Evolutionary conservation across 2,888 invertebrate genomes (phyloP).

Genomic region (Trachelus tabidus): DNA sequence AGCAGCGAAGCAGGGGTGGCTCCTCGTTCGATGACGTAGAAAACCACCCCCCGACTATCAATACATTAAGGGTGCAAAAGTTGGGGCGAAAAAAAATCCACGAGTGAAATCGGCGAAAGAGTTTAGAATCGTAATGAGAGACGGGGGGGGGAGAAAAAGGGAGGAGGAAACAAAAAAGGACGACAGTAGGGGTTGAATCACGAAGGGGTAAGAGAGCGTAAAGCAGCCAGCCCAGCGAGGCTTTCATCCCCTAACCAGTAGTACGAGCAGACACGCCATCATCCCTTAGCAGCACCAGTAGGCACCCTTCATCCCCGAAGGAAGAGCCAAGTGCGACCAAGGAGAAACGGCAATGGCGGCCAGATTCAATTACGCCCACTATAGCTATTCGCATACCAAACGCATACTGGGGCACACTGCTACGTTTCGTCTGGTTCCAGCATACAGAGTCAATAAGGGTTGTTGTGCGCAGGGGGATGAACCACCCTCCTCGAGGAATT

Average conservation of each 20-base stretch:
- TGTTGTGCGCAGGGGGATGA: not conserved
- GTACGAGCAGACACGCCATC: not conserved
- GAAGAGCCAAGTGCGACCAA: not conserved
- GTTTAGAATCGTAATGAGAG: not conserved
- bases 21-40: not conserved
- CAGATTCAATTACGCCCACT: not conserved
- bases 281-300: not conserved
- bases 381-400: not conserved
- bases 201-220: not conserved
- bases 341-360: not conserved
- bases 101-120: not conserved
- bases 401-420: not conserved
- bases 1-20: not conserved
- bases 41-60: slow-evolving; percentile 20
- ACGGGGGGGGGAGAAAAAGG: not conserved
- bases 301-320: not conserved
- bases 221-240: not conserved
- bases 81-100: not conserved
- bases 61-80: slow-evolving; percentile 19
- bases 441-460: not conserved
- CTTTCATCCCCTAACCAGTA: not conserved
- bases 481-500: not conserved
- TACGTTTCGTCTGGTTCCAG: not conserved
- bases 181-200: not conserved
- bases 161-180: not conserved